phyloP scores from a whole-genome alignment of 2,888 invertebrate species.

The Diarsia mendica region DNA sequence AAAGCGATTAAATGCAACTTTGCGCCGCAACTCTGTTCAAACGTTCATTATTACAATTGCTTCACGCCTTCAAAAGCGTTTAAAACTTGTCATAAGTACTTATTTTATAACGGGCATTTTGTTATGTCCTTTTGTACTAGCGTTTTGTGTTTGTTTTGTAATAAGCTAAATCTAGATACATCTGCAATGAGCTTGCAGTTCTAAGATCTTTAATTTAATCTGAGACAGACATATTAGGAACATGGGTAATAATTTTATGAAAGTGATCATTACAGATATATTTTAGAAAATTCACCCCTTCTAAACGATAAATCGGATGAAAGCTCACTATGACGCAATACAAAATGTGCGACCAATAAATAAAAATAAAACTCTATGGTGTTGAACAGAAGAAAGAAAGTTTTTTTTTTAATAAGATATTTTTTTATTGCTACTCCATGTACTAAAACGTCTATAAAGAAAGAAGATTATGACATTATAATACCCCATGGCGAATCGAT shows the following conservation, averaged over 20 bases:
- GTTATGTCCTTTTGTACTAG: conserved; percentile 17
- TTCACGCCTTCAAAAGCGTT: conserved; percentile 61
- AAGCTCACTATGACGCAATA: too few relatives aligned
- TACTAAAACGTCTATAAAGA: not conserved
- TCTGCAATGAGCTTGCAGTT: not conserved
- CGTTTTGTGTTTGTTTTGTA: not conserved
- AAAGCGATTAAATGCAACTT: conserved; percentile 64
- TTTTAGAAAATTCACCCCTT: too few relatives aligned
- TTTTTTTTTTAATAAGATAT: too few relatives aligned
- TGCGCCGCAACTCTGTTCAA: conserved; percentile 59
- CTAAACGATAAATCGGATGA: too few relatives aligned
- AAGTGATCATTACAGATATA: too few relatives aligned
- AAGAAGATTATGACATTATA: not conserved
- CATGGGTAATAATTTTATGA: too few relatives aligned
- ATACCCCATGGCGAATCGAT: not conserved
- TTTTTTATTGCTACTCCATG: not conserved
- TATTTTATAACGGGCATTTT: conserved; percentile 58
- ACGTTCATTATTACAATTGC: conserved; percentile 69
- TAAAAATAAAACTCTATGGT: too few relatives aligned
- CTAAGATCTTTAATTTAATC: too few relatives aligned
- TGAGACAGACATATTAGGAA: too few relatives aligned
- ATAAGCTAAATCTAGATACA: not conserved
- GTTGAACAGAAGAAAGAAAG: too few relatives aligned
- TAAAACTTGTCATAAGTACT: conserved; percentile 65
- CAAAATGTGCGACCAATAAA: too few relatives aligned